Percentiles rank a stretch among this genome's conserved stretches.
Conservation (phyloP, 2,888 invertebrate genomes). For the Coelinius sp. region DNA sequence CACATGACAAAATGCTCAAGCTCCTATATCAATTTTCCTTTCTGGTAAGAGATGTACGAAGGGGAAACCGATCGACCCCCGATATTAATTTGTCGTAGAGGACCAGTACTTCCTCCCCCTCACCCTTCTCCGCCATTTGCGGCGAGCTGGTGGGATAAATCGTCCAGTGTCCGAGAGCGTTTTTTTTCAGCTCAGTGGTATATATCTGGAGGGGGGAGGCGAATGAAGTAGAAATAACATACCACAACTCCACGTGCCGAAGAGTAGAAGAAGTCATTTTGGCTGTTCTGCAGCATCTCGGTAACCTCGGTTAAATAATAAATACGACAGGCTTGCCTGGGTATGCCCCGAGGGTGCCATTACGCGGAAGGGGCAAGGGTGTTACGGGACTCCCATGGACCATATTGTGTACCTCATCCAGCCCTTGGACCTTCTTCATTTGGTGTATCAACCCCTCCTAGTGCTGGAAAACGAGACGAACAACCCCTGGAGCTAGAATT, state of each 20-base stretch:
- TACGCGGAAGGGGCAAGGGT: constrained; percentile 65
- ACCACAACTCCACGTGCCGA: constrained; percentile 22
- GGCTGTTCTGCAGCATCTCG: too few relatives aligned
- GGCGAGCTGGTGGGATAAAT: constrained; percentile 65
- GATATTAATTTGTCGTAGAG: constrained; percentile 39
- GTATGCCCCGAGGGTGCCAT: constrained; percentile 70
- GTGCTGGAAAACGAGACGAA: neutral
- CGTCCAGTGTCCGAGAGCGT: constrained; percentile 45
- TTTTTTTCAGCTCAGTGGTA: neutral
- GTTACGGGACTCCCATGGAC: constrained; percentile 36
- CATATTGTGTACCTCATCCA: constrained; percentile 41
- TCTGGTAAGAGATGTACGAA: constrained; percentile 24
- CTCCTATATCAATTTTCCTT: constrained; percentile 33
- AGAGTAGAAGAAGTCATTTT: constrained; percentile 40
- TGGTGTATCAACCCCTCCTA: constrained; percentile 44
- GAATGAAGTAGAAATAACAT: constrained; percentile 10
- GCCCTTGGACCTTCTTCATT: constrained; percentile 43
- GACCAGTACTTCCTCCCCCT: neutral
- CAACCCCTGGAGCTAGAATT: constrained; percentile 22
- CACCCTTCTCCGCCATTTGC: neutral
- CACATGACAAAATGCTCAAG: constrained; percentile 17
- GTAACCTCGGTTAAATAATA: constrained; percentile 66
- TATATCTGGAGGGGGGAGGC: neutral
- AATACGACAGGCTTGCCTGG: constrained; percentile 68
- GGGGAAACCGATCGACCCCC: constrained; percentile 7